phyloP scores from a whole-genome alignment of 2,113 vertebrate species.

The Hypomesus transpacificus region DNA sequence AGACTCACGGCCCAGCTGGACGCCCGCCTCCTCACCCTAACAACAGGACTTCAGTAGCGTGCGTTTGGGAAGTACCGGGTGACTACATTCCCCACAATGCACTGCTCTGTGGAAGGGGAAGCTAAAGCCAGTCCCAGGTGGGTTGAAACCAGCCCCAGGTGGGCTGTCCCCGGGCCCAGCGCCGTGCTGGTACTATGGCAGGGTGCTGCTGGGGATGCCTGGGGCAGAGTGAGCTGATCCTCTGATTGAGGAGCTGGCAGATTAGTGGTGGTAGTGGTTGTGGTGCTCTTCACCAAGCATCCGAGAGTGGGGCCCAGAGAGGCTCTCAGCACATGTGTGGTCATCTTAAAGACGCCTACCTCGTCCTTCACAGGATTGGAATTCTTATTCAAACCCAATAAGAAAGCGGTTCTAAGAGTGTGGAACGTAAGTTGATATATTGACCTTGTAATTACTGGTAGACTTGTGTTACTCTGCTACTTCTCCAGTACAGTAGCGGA shows the following conservation, averaged over 20 bases:
- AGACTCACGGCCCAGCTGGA: background rate
- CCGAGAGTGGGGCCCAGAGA: background rate
- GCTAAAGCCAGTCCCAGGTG: background rate
- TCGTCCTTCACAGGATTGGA: background rate
- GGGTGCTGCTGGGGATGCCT: background rate
- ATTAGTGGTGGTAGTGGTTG: background rate
- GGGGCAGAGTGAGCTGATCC: too few relatives aligned
- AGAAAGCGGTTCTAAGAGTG: too few relatives aligned
- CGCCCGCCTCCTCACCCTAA: background rate
- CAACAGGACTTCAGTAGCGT: background rate
- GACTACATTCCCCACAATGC: too few relatives aligned
- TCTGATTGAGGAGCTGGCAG: too few relatives aligned
- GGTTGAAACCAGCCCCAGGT: background rate
- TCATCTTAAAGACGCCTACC: background rate
- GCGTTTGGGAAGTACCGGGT: too few relatives aligned
- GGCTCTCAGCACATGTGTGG: background rate
- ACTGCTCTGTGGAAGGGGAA: background rate
- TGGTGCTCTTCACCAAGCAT: background rate
- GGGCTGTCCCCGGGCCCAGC: background rate
- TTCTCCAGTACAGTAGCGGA: too few relatives aligned
- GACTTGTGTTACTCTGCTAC: too few relatives aligned
- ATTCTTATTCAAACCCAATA: too few relatives aligned
- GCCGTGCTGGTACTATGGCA: background rate
- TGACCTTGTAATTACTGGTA: too few relatives aligned
- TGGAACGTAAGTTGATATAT: too few relatives aligned